Conservation (phyloP, 2,888 invertebrate genomes). For the Drosophila infuscata region DNA sequence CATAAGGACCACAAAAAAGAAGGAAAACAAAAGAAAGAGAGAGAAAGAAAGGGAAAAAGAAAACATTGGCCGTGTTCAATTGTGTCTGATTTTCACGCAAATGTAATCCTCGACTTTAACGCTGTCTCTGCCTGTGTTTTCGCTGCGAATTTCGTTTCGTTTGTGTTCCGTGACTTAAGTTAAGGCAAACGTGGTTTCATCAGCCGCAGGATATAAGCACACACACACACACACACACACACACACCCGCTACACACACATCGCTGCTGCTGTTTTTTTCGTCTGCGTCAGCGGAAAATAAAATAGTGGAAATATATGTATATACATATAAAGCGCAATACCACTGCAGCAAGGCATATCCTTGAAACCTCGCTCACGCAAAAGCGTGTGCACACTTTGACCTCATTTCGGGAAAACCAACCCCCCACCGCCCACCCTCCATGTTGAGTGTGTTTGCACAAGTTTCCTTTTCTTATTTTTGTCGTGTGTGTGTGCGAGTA, state of each 20-base stretch:
- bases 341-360: conserved; percentile 56
- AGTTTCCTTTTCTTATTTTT: conserved; percentile 38
- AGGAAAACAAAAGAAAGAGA: not conserved
- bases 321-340: conserved; percentile 62
- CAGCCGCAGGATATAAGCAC: conserved; percentile 71
- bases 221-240: conserved; percentile 27
- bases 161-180: conserved; percentile 80
- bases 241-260: conserved; percentile 6
- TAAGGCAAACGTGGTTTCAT: conserved; percentile 79
- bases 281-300: conserved; percentile 75
- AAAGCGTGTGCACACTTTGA: conserved; percentile 66
- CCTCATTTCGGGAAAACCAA: conserved; percentile 64
- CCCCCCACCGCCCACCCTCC: not conserved
- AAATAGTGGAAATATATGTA: conserved; percentile 65
- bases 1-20: conserved; percentile 9
- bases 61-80: conserved; percentile 54
- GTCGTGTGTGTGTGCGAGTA: conserved; percentile 10
- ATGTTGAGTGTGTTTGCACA: conserved; percentile 49
- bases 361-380: conserved; percentile 58
- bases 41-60: not conserved
- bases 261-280: conserved; percentile 35
- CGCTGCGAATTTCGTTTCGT: conserved; percentile 58
- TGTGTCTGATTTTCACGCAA: conserved; percentile 77
- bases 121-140: conserved; percentile 28
- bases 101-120: conserved; percentile 69